Evolutionary conservation across 1,140 invertebrate species (phyloP).

Genomic region (Formica exsecta): DNA sequence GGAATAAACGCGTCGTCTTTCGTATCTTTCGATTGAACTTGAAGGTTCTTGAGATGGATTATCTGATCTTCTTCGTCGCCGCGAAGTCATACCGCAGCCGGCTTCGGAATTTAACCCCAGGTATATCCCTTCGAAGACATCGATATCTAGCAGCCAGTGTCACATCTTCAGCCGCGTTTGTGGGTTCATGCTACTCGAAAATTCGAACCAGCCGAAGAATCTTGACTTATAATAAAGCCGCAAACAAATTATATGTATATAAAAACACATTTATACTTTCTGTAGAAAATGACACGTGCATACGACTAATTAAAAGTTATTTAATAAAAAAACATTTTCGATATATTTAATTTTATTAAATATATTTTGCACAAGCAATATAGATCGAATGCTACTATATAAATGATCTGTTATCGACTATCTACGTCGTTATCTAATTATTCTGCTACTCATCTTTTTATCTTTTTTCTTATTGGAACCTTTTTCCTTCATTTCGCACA

Average conservation of each 20-base stretch:
- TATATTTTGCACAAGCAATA: not conserved
- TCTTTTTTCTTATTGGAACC: not conserved
- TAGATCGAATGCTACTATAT: not conserved
- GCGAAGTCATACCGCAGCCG: conserved; percentile 46
- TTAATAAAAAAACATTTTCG: not conserved
- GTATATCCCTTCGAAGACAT: conserved; percentile 24
- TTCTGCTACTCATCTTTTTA: not conserved
- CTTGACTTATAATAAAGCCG: conserved; percentile 33
- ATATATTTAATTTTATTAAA: not conserved
- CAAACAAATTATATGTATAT: conserved; percentile 33
- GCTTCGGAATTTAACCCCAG: conserved; percentile 44
- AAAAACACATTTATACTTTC: conserved; percentile 7
- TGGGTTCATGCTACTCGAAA: conserved; percentile 44
- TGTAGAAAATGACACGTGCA: not conserved
- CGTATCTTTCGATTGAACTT: conserved; percentile 60
- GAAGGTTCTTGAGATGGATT: conserved; percentile 64
- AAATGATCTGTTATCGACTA: too few relatives aligned
- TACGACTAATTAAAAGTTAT: not conserved
- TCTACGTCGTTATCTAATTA: not conserved
- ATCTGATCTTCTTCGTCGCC: conserved; percentile 52
- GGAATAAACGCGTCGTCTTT: conserved; percentile 54
- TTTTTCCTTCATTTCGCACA: not conserved
- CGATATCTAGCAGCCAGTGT: conserved; percentile 44
- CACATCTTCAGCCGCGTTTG: conserved; percentile 42
- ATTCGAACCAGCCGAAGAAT: conserved; percentile 46